A percentile compares a stretch with the other conserved stretches of the same genome.
Conservation (phyloP, 2,113 vertebrate genomes). For the cattle (Bos taurus) region ARS-UCD2.0 NC_037337.1:35976001-35976500, state of each 20-base stretch:
- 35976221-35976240: not conserved
- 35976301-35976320: not conserved
- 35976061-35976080: not conserved
- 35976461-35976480: not conserved
- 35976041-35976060: not conserved
- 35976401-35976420: not conserved
- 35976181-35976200: conserved; percentile 22
- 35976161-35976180: not conserved
- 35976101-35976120: conserved; percentile 57
- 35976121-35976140: not conserved
- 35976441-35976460: not conserved
- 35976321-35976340: not conserved
- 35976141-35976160: conserved; percentile 30
- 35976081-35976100: conserved; percentile 55
- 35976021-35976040: not conserved
- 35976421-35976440: not conserved
- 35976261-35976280: not conserved
- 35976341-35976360: not conserved
- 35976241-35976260: conserved; percentile 8
- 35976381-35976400: not conserved
- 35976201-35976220: not conserved
- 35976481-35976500: not conserved
- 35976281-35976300: conserved; percentile 5
- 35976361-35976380: not conserved
- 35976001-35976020: not conserved